Base-by-base conservation (phyloP, 2,797 vertebrate species). In the Euthynnus affinis region DNA sequence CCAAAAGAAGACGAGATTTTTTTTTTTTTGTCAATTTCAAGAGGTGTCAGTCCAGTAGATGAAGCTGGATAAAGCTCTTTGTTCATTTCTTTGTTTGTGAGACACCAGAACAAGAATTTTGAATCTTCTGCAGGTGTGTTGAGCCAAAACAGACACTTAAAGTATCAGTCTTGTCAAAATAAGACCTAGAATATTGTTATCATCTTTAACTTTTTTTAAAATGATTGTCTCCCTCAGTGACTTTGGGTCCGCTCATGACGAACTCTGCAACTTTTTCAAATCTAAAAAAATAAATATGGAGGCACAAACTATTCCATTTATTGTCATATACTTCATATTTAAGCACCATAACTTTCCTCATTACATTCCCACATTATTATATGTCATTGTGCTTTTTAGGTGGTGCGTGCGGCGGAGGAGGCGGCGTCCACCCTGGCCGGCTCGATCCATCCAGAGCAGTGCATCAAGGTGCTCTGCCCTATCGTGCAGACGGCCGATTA, bases 401-500 rank as follows among this genome's bases (percentile, higher is more conserved):
- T 99, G 27, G 97, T 99, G 59, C 94, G 98, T 76, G 98, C 97
- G 3, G 98, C 98, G 0, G 98, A 99, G 86, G 98, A 99, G 93
- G 97, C 98, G 0, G 97, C 98, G 0, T 96, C 97, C 72, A 98
- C 97, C 0, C 89, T 99, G 88, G 98, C 98, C 0, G 96, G 97
- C 66, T 99, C 98, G 82, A 99, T 99, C 88, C 96, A 98, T 88
- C 97, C 98, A 0, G 98, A 99, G 92, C 98, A 99, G 91, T 99
- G 98, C 94, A 98, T 99, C 94, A 99, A 99, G 91, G 98, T 99
- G 66, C 96, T 99, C 57, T 99, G 98, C 75, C 98, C 98, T 71
- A 99, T 99, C 80, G 97, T 99, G 82, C 98, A 99, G 94, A 99
- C 98, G 0, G 98, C 98, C 2, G 98, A 99, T 91, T 99, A 99